These are phyloP conservation scores for Blastomussa wellsi DNA, from an alignment of 92 coral and sea anemone genomes.

Conservation along the genomic window DNA sequence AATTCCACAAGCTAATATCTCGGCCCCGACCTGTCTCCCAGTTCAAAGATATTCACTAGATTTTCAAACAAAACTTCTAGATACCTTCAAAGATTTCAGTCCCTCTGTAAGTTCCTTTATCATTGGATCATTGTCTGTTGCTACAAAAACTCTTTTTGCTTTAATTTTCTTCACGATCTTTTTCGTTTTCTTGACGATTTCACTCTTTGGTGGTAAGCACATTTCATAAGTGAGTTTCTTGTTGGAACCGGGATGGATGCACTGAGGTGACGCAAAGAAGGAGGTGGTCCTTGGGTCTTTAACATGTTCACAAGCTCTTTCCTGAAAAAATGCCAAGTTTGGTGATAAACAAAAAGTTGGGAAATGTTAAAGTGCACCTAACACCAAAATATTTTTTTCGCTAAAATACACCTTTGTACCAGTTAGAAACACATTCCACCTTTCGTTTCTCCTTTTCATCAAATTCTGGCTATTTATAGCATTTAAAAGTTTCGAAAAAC, in stretches of 20 bases:
- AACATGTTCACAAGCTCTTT: conserved; percentile 86
- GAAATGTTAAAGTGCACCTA: too few relatives aligned
- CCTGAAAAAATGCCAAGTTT: conserved; percentile 44
- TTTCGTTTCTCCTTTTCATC: too few relatives aligned
- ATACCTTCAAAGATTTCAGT: conserved; percentile 72
- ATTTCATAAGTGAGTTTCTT: conserved; percentile 81
- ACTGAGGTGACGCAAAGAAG: conserved; percentile 89
- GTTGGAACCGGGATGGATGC: conserved; percentile 70
- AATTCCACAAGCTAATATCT: not conserved
- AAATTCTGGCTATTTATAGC: too few relatives aligned
- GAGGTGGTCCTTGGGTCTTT: conserved; percentile 56
- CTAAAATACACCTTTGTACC: too few relatives aligned
- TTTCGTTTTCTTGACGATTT: conserved; percentile 78
- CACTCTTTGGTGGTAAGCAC: conserved; percentile 82
- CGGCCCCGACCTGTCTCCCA: not conserved
- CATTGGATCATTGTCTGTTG: conserved; percentile 93
- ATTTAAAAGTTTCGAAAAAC: too few relatives aligned
- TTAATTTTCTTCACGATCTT: conserved; percentile 72
- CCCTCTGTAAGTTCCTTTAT: conserved; percentile 65
- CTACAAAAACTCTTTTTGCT: conserved; percentile 90
- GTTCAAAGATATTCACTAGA: not conserved
- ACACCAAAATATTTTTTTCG: too few relatives aligned
- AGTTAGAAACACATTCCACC: too few relatives aligned
- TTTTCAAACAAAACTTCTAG: not conserved
- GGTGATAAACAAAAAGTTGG: not conserved